phyloP scores from a whole-genome alignment of 2,113 vertebrate species.

The Hyaena hyaena region DNA sequence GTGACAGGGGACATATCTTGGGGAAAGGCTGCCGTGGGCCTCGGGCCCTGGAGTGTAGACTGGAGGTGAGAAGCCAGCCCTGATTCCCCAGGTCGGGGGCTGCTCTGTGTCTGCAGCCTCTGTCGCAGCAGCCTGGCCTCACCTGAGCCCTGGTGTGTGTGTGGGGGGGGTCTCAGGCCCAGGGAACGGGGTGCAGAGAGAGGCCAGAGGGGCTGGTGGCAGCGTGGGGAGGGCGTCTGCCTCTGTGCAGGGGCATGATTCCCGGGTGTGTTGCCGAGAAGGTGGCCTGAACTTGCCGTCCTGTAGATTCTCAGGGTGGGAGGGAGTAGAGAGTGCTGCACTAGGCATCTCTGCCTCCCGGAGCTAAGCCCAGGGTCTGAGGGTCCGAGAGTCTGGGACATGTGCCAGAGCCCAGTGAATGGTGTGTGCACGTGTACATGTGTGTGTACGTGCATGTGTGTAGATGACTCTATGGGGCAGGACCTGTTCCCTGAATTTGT shows the following conservation, averaged over 20 bases:
- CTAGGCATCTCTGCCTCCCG: background rate
- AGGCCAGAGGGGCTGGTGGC: background rate
- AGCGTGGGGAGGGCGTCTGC: background rate
- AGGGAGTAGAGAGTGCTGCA: background rate
- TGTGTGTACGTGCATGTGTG: background rate
- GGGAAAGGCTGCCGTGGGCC: background rate
- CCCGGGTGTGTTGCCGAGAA: too few species aligned
- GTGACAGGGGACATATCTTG: fast-evolving
- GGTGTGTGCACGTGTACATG: background rate
- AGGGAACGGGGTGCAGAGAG: background rate
- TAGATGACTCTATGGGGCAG: background rate
- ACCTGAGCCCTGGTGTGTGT: background rate
- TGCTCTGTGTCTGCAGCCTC: background rate
- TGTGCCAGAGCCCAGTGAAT: background rate
- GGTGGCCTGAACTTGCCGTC: too few species aligned
- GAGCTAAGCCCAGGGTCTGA: background rate
- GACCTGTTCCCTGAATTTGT: too few species aligned
- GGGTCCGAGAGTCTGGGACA: background rate
- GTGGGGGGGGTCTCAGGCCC: background rate
- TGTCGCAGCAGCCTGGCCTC: fast-evolving
- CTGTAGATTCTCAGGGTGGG: too few species aligned
- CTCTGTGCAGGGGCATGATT: background rate
- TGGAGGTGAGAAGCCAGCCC: background rate
- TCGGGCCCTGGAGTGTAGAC: background rate
- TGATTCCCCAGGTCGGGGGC: background rate